Evolutionary conservation across 2,113 vertebrate genomes (phyloP).

Genomic region (Grus americana): DNA sequence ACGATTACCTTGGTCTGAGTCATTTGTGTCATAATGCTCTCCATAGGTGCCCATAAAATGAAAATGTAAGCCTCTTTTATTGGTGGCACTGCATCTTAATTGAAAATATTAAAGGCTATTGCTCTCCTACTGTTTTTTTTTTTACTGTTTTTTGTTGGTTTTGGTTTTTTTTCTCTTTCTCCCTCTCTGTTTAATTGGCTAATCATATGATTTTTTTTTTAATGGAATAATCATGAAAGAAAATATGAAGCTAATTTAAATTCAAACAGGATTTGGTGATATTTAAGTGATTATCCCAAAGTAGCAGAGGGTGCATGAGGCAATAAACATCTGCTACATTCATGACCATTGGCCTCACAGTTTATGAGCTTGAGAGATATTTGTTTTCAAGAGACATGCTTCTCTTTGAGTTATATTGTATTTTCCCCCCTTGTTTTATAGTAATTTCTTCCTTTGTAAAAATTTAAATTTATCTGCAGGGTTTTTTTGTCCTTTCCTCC

Average conservation of each 20-base stretch:
- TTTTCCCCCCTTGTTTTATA: conserved; percentile 27
- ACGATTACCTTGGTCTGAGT: conserved; percentile 81
- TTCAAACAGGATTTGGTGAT: conserved; percentile 73
- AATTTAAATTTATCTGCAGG: conserved; percentile 44
- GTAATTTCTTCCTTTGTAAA: conserved; percentile 4
- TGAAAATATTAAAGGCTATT: conserved; percentile 82
- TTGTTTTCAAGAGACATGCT: conserved; percentile 73
- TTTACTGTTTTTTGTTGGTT: conserved; percentile 56
- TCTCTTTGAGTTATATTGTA: conserved; percentile 25
- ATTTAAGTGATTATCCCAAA: conserved; percentile 78
- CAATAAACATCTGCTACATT: conserved; percentile 76
- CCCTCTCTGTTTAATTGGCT: conserved; percentile 69
- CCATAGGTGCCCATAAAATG: conserved; percentile 82
- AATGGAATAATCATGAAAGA: conserved; percentile 76
- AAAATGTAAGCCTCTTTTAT: conserved; percentile 82
- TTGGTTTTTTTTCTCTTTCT: background rate
- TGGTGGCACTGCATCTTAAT: conserved; percentile 81
- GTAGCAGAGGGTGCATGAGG: conserved; percentile 69
- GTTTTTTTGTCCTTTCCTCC: background rate
- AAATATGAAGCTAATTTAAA: conserved; percentile 80
- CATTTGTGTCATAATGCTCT: conserved; percentile 81
- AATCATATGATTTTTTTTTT: conserved; percentile 74
- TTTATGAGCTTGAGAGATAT: conserved; percentile 72
- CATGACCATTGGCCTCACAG: conserved; percentile 71
- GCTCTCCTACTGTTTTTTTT: conserved; percentile 70